phyloP scores from a whole-genome alignment of 2,113 vertebrate species.

The Craseonycteris thonglongyai region DNA sequence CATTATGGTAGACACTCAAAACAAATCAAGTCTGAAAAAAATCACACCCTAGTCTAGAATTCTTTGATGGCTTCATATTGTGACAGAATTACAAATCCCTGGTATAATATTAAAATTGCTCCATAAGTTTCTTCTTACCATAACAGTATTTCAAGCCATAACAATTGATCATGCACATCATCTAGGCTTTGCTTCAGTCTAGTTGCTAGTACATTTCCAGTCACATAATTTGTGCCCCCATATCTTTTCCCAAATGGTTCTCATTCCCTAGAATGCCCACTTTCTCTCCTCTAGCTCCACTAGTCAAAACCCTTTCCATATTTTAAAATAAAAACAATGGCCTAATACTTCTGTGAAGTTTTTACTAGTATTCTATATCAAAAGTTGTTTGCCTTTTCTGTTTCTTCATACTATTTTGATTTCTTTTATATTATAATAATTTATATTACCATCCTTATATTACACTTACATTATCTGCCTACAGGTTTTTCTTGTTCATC shows the following conservation, averaged over 20 bases:
- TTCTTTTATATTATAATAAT: background rate
- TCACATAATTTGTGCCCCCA: background rate
- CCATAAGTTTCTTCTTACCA: background rate
- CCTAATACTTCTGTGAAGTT: background rate
- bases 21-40: background rate
- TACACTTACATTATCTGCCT: background rate
- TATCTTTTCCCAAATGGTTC: background rate
- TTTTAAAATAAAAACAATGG: background rate
- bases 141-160: background rate
- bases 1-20: background rate
- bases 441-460: background rate
- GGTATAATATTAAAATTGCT: background rate
- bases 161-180: background rate
- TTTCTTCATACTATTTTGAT: background rate
- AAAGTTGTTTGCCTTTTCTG: background rate
- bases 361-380: background rate
- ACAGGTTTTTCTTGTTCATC: background rate
- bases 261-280: background rate
- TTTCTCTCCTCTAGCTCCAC: background rate
- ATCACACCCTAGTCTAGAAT: background rate
- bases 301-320: background rate
- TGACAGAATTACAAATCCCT: background rate
- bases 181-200: background rate
- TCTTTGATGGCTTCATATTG: background rate
- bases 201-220: background rate